Evolutionary conservation across 1,140 invertebrate genomes (phyloP).

Genomic region (Drosophila micromelanica): DNA sequence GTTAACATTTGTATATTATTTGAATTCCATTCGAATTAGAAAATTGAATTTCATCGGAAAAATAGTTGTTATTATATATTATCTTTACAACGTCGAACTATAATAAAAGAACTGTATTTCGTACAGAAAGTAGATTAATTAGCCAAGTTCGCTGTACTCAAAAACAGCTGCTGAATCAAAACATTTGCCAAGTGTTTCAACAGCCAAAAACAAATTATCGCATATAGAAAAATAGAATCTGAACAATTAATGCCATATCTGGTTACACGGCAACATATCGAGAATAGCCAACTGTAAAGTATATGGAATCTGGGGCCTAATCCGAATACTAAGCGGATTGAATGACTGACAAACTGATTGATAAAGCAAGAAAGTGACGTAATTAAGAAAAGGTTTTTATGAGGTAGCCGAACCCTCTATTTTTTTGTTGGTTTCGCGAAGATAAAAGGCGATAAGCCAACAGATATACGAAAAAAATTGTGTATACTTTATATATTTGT

Average conservation of each 20-base stretch:
- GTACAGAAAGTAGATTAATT: neutral
- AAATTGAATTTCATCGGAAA: too few relatives aligned
- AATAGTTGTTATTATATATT: too few relatives aligned
- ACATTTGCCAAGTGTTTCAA: conserved; percentile 21
- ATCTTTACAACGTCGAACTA: too few relatives aligned
- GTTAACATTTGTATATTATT: too few relatives aligned
- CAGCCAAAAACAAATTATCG: neutral
- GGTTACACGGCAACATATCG: neutral
- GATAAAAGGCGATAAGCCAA: conserved; percentile 52
- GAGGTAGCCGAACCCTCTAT: conserved; percentile 45
- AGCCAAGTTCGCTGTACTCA: neutral
- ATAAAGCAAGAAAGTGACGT: conserved; percentile 56
- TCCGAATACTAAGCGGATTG: conserved; percentile 18
- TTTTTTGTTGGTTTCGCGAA: neutral
- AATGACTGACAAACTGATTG: conserved; percentile 38
- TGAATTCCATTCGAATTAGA: too few relatives aligned
- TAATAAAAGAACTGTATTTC: too few relatives aligned
- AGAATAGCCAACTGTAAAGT: neutral
- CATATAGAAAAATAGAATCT: neutral
- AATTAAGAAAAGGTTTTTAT: conserved; percentile 57
- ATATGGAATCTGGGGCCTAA: too few relatives aligned
- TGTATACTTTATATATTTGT: conserved; percentile 16
- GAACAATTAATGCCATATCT: conserved; percentile 12
- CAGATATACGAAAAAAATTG: conserved; percentile 56
- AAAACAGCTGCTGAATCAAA: neutral